Conservation (phyloP, 2,797 vertebrate species). For the Monodelphis domestica region DNA sequence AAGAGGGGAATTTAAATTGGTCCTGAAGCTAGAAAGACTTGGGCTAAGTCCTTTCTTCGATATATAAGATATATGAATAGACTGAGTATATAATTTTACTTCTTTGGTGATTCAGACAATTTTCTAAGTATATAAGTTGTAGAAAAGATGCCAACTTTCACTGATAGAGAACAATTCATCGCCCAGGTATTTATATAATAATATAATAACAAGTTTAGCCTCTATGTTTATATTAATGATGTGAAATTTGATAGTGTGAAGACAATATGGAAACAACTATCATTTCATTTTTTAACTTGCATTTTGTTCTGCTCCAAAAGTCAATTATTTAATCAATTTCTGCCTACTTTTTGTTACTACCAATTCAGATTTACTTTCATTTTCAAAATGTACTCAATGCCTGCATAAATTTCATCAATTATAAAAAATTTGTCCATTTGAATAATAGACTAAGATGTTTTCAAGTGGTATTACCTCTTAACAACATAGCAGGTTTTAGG, state of each 20-base stretch:
- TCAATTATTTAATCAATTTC: not conserved
- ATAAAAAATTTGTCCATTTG: not conserved
- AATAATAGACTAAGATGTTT: not conserved
- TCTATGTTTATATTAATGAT: not conserved
- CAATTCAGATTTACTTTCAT: not conserved
- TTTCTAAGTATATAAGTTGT: not conserved
- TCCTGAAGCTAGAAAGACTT: not conserved
- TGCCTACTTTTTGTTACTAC: not conserved
- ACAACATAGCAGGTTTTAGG: not conserved
- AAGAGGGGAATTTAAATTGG: not conserved
- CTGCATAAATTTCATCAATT: not conserved
- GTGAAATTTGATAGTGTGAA: not conserved
- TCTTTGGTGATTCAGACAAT: not conserved
- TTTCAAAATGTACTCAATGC: not conserved
- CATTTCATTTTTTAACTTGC: not conserved
- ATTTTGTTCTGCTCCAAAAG: not conserved
- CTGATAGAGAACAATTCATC: not conserved
- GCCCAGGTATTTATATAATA: not conserved
- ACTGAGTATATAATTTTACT: not conserved
- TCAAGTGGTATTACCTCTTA: not conserved
- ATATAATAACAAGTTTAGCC: not conserved
- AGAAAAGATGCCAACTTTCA: not conserved
- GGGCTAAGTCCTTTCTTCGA: not conserved
- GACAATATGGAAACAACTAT: not conserved
- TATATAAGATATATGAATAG: not conserved